These are phyloP conservation scores for Helarctos malayanus DNA, from an alignment of 2,797 vertebrate genomes.

Conservation along the genomic window DNA sequence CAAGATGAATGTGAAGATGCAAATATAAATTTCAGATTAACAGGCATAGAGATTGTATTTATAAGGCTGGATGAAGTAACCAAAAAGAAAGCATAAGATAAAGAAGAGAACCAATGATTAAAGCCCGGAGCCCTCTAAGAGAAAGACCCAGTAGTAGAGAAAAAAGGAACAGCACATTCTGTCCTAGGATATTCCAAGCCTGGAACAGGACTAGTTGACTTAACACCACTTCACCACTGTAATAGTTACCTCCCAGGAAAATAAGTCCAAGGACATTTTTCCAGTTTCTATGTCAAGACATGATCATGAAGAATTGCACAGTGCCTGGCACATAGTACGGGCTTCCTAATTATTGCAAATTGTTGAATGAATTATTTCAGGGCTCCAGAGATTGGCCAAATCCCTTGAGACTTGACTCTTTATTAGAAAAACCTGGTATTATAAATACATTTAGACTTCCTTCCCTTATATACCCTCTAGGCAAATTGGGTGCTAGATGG, in stretches of 20 bases:
- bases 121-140: background rate
- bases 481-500: background rate
- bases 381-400: constrained; percentile 7
- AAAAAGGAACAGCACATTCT: constrained; percentile 40
- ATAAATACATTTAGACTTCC: background rate
- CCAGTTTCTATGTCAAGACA: constrained; percentile 70
- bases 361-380: constrained; percentile 79
- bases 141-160: background rate
- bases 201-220: background rate
- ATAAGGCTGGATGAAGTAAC: background rate
- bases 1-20: background rate
- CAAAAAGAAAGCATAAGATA: background rate
- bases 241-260: constrained; percentile 60
- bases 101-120: background rate
- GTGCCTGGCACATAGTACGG: constrained; percentile 30
- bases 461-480: background rate
- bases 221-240: background rate
- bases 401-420: constrained; percentile 36
- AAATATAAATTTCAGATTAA: background rate
- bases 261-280: constrained; percentile 74
- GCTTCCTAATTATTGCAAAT: constrained; percentile 75
- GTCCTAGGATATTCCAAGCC: background rate
- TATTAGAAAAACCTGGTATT: constrained; percentile 11
- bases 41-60: background rate
- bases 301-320: constrained; percentile 51